These are phyloP conservation scores for Bucorvus abyssinicus DNA, from an alignment of 2,797 vertebrate species.

Conservation along the genomic window DNA sequence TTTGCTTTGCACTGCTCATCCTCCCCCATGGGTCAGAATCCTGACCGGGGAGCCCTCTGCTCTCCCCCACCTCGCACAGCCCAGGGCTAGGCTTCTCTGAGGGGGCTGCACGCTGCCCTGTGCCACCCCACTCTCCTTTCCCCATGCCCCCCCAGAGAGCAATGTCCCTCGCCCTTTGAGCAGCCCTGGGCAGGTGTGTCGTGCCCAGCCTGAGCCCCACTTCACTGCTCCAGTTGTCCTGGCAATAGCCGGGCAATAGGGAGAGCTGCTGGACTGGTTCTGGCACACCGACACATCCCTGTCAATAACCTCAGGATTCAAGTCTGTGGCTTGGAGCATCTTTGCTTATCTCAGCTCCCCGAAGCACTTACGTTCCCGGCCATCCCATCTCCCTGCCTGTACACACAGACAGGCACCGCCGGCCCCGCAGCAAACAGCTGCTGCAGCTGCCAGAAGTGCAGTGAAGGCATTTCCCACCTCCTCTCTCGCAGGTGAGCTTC, in stretches of 20 bases:
- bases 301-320: background rate
- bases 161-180: rapidly evolving
- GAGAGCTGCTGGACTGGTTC: background rate
- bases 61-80: background rate
- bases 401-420: background rate
- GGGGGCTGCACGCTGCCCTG: background rate
- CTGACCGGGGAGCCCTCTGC: rapidly evolving
- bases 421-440: background rate
- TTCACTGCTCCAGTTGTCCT: background rate
- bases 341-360: conserved; percentile 49
- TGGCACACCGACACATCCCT: background rate
- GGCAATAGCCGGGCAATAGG: background rate
- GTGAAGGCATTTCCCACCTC: background rate
- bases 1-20: rapidly evolving
- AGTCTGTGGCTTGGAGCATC: background rate
- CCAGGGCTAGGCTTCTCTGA: rapidly evolving
- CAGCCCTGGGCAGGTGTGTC: too few relatives aligned
- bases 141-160: rapidly evolving
- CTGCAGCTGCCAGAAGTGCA: background rate
- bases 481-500: background rate
- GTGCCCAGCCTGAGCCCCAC: background rate
- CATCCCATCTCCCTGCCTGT: background rate
- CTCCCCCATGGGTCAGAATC: background rate
- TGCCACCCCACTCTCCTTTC: background rate
- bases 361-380: background rate